phyloP scores from a whole-genome alignment of 2,888 invertebrate species.

The Mimumesa dahlbomi region DNA sequence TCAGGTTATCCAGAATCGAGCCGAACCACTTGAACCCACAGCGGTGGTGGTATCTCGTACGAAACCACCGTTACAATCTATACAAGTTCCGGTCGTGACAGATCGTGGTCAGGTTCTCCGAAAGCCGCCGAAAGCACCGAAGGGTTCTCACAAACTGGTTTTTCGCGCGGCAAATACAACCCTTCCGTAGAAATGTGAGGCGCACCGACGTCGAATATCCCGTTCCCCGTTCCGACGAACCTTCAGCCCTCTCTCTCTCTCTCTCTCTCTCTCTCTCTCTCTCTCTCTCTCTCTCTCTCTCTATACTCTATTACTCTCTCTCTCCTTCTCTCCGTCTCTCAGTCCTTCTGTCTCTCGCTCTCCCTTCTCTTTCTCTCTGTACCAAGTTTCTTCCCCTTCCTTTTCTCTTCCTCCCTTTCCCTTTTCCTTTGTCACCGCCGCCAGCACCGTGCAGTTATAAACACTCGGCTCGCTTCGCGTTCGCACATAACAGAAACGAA shows the following conservation, averaged over 20 bases:
- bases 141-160: neutral
- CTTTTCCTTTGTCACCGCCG: slow-evolving; percentile 61
- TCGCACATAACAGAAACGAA: slow-evolving; percentile 65
- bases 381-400: slow-evolving; percentile 41
- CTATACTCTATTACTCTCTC: slow-evolving; percentile 10
- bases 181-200: slow-evolving; percentile 44
- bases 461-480: slow-evolving; percentile 63
- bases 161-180: slow-evolving; percentile 47
- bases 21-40: too few relatives aligned
- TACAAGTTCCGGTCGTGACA: slow-evolving; percentile 36
- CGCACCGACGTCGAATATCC: slow-evolving; percentile 51
- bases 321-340: slow-evolving; percentile 13
- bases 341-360: slow-evolving; percentile 27
- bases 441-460: slow-evolving; percentile 65
- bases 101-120: slow-evolving; percentile 55
- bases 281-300: too few relatives aligned
- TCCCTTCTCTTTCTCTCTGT: slow-evolving; percentile 35
- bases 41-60: too few relatives aligned
- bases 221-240: slow-evolving; percentile 39
- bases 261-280: slow-evolving; percentile 13
- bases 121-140: slow-evolving; percentile 17
- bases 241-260: slow-evolving; percentile 21
- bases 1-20: slow-evolving; percentile 51
- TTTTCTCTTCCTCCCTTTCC: slow-evolving; percentile 38
- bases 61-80: too few relatives aligned